Evolutionary conservation across 2,113 vertebrate genomes (phyloP), one percentile per base, ranked within the genome.

Genomic region (Heterotis niloticus): DNA sequence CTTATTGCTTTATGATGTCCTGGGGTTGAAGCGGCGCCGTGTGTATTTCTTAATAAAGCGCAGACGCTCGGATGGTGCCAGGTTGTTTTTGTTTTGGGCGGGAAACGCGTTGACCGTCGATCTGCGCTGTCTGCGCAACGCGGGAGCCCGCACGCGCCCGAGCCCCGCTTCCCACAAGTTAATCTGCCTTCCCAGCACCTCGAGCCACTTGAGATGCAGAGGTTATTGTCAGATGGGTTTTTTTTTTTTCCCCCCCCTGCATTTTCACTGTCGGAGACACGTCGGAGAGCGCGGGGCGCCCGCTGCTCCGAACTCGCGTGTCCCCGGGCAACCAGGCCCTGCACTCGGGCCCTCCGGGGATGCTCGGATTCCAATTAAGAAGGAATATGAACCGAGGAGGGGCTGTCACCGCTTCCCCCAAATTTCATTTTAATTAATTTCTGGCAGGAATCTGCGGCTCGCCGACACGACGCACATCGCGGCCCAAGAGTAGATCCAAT

Each of bases 351-450:
- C 44, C 84, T 85, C 87, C 29, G 29, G 81, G 87, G 83, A 85
- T 80, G 74, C 77, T 70, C 81, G 44, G 78, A 79, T 87, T 90
- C 88, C 86, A 89, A 90, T 90, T 90, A 89, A 82, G 80, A 83
- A 84, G 88, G 89, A 90, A 88, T 87, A 86, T 88, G 85, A 84
- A 84, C 81, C 84, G 74, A 86, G 83, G 84, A 86, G 83, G 72
- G 67, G 88, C 86, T 84, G 84, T 86, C 85, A 70, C 71, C 70
- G 80, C 79, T 86, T 85, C 86, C 81, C 64, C 57, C 83, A 91
- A 88, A 89, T 91, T 87, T 87, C n/a, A 83, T 88, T 92, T 89
- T 89, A 91, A 92, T 92, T 91, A 91, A 92, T 91, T 87, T 89
- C 80, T 80, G 84, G 83, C 79, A 89, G 86, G 82, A 87, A 90